phyloP scores from a whole-genome alignment of 2,113 vertebrate species.

The Aviceda subcristata region DNA sequence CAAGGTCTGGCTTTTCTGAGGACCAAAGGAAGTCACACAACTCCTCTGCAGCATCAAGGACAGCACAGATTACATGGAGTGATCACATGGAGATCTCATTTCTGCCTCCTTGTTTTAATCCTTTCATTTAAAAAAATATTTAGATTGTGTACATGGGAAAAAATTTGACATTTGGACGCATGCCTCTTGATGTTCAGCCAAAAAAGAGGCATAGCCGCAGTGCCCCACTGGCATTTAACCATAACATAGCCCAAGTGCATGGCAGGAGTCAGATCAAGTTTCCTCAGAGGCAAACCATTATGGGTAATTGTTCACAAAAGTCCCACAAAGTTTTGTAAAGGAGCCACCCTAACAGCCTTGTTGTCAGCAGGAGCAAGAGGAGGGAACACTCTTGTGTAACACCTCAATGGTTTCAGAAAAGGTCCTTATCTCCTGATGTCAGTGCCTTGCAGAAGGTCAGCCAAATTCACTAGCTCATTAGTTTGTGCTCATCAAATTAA shows the following conservation, averaged over 20 bases:
- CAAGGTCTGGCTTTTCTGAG: not conserved
- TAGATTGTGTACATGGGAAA: not conserved
- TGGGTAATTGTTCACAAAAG: not conserved
- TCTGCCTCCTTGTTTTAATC: not conserved
- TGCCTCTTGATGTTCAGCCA: not conserved
- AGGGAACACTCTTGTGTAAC: not conserved
- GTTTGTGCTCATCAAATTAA: not conserved
- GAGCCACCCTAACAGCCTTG: not conserved
- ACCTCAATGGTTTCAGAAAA: not conserved
- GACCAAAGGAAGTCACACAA: not conserved
- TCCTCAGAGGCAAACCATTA: not conserved
- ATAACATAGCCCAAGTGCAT: not conserved
- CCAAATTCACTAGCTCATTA: not conserved
- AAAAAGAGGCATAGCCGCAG: not conserved
- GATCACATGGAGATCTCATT: not conserved
- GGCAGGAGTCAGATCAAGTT: not conserved
- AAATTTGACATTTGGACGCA: not conserved
- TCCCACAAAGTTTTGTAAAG: not conserved
- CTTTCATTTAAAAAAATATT: not conserved
- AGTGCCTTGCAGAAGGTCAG: not conserved
- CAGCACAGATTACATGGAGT: not conserved
- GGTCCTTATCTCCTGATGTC: not conserved
- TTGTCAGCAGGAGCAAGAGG: not conserved
- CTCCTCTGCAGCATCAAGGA: not conserved
- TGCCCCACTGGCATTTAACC: not conserved